Evolutionary conservation across 2,888 invertebrate genomes (phyloP).

Genomic region (Sphinx pinastri): DNA sequence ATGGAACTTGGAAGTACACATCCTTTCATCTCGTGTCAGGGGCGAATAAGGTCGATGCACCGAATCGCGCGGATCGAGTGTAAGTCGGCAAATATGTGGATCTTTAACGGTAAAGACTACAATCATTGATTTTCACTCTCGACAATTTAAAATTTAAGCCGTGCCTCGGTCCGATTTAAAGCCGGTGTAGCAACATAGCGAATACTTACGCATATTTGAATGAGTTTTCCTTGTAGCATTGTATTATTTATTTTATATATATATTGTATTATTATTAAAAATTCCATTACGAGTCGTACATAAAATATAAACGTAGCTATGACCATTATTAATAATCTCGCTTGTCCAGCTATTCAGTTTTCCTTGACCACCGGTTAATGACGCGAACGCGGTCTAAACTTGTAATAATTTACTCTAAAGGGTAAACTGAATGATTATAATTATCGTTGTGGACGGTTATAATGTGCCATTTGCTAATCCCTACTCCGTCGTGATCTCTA

Average conservation of each 20-base stretch:
- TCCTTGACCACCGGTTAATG: conserved; percentile 12
- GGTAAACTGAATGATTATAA: conserved; percentile 1
- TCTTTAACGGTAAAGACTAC: conserved; percentile 24
- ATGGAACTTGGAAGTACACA: conserved; percentile 14
- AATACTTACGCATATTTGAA: background rate
- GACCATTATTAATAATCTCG: background rate
- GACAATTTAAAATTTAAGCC: conserved; percentile 21
- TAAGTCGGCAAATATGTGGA: conserved; percentile 27
- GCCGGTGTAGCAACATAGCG: background rate
- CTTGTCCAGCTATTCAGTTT: background rate
- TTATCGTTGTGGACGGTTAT: background rate
- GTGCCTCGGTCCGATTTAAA: conserved; percentile 11
- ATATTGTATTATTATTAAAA: too few relatives aligned
- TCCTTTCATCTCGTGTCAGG: conserved; percentile 4
- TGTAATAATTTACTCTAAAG: conserved; percentile 16
- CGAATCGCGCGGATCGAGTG: conserved; percentile 12
- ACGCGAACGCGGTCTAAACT: background rate
- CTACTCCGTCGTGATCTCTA: background rate
- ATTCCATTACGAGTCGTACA: background rate
- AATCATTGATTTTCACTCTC: conserved; percentile 19
- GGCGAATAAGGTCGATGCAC: conserved; percentile 25
- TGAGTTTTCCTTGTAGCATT: background rate
- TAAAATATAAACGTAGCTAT: background rate
- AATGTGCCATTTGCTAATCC: background rate
- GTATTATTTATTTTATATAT: background rate